phyloP scores from a whole-genome alignment of 2,797 vertebrate species.

The Odontamblyopus lacepedii region DNA sequence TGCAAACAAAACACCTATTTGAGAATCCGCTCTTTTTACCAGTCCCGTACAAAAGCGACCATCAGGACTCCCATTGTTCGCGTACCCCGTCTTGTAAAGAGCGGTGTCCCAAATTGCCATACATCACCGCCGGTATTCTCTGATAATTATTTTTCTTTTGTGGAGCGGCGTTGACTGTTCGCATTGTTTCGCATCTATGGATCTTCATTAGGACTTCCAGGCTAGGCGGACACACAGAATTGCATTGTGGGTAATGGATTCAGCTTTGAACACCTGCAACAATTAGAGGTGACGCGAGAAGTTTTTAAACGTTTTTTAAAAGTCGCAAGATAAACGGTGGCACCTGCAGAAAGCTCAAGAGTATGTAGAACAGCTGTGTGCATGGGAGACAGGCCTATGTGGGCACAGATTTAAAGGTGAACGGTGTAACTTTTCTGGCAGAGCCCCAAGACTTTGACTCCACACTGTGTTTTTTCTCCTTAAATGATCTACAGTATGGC shows the following conservation, averaged over 20 bases:
- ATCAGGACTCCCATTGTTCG: slow-evolving; percentile 26
- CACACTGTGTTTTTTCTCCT: no score
- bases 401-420: slow-evolving; percentile 33
- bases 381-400: slow-evolving; percentile 17
- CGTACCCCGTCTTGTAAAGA: slow-evolving; percentile 36
- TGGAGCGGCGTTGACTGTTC: slow-evolving; percentile 28
- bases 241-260: slow-evolving; percentile 32
- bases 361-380: slow-evolving; percentile 29
- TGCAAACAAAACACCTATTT: slow-evolving; percentile 26
- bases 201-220: slow-evolving; percentile 35
- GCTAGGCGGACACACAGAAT: slow-evolving; percentile 9
- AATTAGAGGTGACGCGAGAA: slow-evolving; percentile 14
- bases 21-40: slow-evolving; percentile 3
- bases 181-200: slow-evolving; percentile 38
- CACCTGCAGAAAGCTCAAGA: not conserved
- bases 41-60: slow-evolving; percentile 28
- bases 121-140: slow-evolving; percentile 32
- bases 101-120: slow-evolving; percentile 35
- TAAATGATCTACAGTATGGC: no score
- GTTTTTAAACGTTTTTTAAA: slow-evolving; percentile 8
- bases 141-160: slow-evolving; percentile 37
- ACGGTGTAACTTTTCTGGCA: no score
- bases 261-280: slow-evolving; percentile 24
- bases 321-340: slow-evolving; percentile 3
- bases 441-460: no score